Evolutionary conservation across 2,888 invertebrate species (phyloP).

Genomic region (Agonopterix heracliana): DNA sequence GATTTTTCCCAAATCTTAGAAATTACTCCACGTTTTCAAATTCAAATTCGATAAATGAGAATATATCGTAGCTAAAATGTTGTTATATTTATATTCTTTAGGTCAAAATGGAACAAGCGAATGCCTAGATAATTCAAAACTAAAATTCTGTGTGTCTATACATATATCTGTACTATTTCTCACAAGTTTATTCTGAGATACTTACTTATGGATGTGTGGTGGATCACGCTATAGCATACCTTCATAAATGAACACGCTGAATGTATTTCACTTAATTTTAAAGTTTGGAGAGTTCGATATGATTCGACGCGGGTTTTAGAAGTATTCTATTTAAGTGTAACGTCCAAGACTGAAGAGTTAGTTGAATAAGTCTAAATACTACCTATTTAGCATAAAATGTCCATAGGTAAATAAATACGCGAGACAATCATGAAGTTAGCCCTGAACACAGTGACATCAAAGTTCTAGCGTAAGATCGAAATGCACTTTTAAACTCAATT

Average conservation of each 20-base stretch:
- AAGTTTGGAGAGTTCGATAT: slow-evolving; percentile 41
- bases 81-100: slow-evolving; percentile 32
- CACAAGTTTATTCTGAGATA: slow-evolving; percentile 20
- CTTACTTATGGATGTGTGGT: slow-evolving; percentile 26
- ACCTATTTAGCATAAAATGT: slow-evolving; percentile 72
- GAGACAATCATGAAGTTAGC: slow-evolving; percentile 21
- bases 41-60: slow-evolving; percentile 16
- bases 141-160: slow-evolving; percentile 30
- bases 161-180: slow-evolving; percentile 17
- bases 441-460: slow-evolving; percentile 2
- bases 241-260: slow-evolving; percentile 31
- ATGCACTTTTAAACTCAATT: slow-evolving; percentile 27
- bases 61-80: slow-evolving; percentile 31
- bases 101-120: slow-evolving; percentile 18
- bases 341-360: slow-evolving; percentile 76
- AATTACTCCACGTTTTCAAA: slow-evolving; percentile 20
- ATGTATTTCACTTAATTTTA: slow-evolving; percentile 28
- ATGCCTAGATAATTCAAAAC: slow-evolving; percentile 15
- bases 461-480: slow-evolving; percentile 3
- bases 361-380: slow-evolving; percentile 71
- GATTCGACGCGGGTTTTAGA: slow-evolving; percentile 72
- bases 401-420: slow-evolving; percentile 56
- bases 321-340: slow-evolving; percentile 74
- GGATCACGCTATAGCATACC: slow-evolving; percentile 28
- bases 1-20: slow-evolving; percentile 56